Base-by-base conservation (phyloP, 2,797 vertebrate species). In the Natrix natrix region DNA sequence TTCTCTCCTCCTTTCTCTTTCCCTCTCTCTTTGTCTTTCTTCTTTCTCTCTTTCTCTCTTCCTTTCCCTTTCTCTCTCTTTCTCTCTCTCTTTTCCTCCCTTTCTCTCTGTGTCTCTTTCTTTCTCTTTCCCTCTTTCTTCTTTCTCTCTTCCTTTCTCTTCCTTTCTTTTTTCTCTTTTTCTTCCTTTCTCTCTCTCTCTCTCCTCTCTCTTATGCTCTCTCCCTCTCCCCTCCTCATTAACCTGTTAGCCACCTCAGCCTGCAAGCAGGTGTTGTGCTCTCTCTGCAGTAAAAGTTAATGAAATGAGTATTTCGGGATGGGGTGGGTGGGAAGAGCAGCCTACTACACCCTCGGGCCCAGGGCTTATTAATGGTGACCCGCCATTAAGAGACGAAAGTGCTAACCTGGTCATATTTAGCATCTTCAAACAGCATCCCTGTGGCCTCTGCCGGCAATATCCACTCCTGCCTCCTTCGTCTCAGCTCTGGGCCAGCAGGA, bases 341-440 rank as follows among this genome's bases (percentile, higher is more conserved):
- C 93, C 37, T 96, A 97, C 93, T 97, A 98, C 98, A 98, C 98
- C 98, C 98, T 97, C 96, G 98, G 98, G 98, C 98, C 97, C 97
- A 98, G 94, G 97, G 98, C 98, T 99, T 99, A 99, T 99, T 99
- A 99, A 99, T 98, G 98, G 97, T 97, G 97, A 97, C 97, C 96
- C 95, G 96, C 96, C 96, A 96, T 97, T 97, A 97, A 97, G 61
- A 96, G 96, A 98, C 97, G 98, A 98, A 99, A 99, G 98, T 98
- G 98, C 98, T 99, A 98, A 98, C 98, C 98, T 98, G 98, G 98
- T 98, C 98, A 98, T 98, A 98, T 99, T 98, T 98, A 98, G 98
- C 98, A 98, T 98, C 98, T 98, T 98, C 95, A 96, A 95, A 95
- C 93, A 92, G 94, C 94, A 95, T 97, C 97, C 96, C 97, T 95